These are phyloP conservation scores for Musca vetustissima DNA, from an alignment of 1,140 invertebrate genomes.

Conservation along the genomic window DNA sequence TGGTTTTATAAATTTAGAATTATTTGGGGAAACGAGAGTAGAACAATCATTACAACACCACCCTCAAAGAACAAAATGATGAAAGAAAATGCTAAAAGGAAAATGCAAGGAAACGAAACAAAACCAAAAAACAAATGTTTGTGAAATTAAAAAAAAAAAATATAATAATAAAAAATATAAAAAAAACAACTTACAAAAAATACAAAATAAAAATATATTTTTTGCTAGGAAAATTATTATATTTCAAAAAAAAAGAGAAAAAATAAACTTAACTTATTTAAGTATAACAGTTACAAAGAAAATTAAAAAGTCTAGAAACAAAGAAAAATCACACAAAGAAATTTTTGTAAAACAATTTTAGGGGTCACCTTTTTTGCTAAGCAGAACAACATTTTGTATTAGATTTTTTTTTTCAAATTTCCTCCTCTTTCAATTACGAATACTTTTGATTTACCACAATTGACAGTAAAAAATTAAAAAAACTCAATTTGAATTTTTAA, in stretches of 20 bases:
- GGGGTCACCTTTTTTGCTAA: not conserved
- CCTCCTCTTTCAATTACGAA: too few species aligned
- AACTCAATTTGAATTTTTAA: too few species aligned
- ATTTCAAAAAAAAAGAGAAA: conserved; percentile 26
- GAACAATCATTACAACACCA: conserved; percentile 1
- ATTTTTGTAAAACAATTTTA: conserved; percentile 2
- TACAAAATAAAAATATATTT: conserved; percentile 28
- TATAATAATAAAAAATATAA: conserved; percentile 15
- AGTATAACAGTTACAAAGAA: conserved; percentile 8
- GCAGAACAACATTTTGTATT: too few species aligned
- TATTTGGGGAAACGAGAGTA: not conserved
- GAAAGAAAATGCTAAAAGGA: not conserved
- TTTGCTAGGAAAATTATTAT: conserved; percentile 31
- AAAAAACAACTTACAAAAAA: conserved; percentile 19
- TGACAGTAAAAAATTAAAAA: too few species aligned
- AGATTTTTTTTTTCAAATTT: too few species aligned
- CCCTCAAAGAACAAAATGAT: not conserved
- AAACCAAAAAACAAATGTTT: not conserved
- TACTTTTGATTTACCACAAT: too few species aligned
- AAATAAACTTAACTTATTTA: conserved; percentile 13
- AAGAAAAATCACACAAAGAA: not conserved
- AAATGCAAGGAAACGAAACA: not conserved
- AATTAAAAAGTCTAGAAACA: not conserved
- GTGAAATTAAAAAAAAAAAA: conserved; percentile 21
- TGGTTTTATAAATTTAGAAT: not conserved